phyloP scores from a whole-genome alignment of 1,140 invertebrate genomes.

The Idris sp. region DNA sequence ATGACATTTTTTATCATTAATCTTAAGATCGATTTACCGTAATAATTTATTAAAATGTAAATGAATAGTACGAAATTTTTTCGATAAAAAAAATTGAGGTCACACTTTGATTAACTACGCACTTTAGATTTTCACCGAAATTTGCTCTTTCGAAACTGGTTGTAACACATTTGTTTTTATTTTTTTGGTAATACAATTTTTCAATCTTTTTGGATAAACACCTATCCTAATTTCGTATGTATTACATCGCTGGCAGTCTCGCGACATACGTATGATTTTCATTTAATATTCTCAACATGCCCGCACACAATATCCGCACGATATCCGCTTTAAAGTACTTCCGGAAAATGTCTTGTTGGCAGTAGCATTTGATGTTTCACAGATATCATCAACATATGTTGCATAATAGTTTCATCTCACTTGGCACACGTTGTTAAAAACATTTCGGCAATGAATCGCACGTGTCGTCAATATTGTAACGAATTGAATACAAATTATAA shows the following conservation, averaged over 20 bases:
- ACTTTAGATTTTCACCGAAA: too few species aligned
- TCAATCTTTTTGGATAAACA: slow-evolving; percentile 48
- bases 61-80: too few species aligned
- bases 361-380: slow-evolving; percentile 32
- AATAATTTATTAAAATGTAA: too few species aligned
- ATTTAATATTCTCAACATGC: slow-evolving; percentile 46
- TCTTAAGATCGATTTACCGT: too few species aligned
- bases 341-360: slow-evolving; percentile 54
- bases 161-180: too few species aligned
- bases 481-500: slow-evolving; percentile 38
- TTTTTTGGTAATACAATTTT: slow-evolving; percentile 18
- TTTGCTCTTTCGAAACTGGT: too few species aligned
- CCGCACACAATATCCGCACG: slow-evolving; percentile 45
- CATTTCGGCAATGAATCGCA: slow-evolving; percentile 37
- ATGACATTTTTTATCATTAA: too few species aligned
- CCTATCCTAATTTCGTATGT: slow-evolving; percentile 47
- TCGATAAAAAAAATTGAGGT: too few species aligned
- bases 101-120: too few species aligned
- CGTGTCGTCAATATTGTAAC: slow-evolving; percentile 6
- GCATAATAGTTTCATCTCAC: slow-evolving; percentile 52
- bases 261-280: slow-evolving; percentile 40
- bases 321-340: slow-evolving; percentile 56
- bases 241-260: slow-evolving; percentile 25
- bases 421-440: slow-evolving; percentile 28
- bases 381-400: slow-evolving; percentile 51